These are phyloP conservation scores for Amazona finschi DNA, from an alignment of 2,797 vertebrate genomes.

Conservation along the genomic window DNA sequence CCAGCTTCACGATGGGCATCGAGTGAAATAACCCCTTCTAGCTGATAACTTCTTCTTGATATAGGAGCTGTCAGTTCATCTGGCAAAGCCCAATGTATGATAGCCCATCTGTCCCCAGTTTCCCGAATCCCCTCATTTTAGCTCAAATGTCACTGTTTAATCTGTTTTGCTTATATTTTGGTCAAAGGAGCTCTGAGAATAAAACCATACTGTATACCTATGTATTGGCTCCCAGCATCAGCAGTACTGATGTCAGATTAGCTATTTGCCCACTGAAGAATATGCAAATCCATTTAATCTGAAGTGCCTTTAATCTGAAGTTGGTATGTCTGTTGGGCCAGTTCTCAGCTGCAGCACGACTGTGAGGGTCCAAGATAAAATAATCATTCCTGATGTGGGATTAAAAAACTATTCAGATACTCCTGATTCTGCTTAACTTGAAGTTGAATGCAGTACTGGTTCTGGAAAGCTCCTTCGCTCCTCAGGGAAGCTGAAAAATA, in stretches of 20 bases:
- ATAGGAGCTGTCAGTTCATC: not conserved
- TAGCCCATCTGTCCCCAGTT: not conserved
- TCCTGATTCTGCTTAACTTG: not conserved
- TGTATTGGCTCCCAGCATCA: not conserved
- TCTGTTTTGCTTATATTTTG: not conserved
- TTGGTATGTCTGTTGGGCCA: not conserved
- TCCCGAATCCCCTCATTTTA: not conserved
- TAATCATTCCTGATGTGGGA: not conserved
- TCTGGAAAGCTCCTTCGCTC: not conserved
- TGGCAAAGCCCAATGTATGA: not conserved
- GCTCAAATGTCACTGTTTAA: not conserved
- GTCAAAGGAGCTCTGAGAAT: not conserved
- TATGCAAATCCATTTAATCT: not conserved
- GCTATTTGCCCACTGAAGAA: not conserved
- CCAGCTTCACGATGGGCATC: not conserved
- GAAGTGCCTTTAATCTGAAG: not conserved
- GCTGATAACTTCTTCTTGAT: not conserved
- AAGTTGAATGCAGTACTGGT: not conserved
- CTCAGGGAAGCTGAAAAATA: not conserved
- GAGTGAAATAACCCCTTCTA: not conserved
- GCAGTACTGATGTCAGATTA: not conserved
- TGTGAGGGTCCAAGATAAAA: not conserved
- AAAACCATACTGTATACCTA: accelerated
- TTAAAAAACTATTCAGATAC: not conserved
- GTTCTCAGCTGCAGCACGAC: not conserved